Conservation (phyloP, 2,113 vertebrate species). For the Antechinus flavipes region DNA sequence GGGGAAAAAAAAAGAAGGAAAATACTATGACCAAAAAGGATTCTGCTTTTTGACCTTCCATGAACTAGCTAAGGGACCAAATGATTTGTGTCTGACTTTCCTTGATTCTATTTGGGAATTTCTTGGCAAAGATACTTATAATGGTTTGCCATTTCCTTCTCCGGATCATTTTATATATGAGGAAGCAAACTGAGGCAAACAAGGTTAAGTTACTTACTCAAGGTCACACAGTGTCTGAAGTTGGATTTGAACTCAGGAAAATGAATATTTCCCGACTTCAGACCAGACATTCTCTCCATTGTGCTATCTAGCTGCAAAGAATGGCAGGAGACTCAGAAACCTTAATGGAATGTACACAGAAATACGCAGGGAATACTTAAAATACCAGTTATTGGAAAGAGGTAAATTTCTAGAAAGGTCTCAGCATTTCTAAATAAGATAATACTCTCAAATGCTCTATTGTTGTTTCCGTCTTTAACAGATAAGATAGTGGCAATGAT, state of each 20-base stretch:
- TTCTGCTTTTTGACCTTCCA: not conserved
- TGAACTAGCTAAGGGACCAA: not conserved
- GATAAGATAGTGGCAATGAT: not conserved
- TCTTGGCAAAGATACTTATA: not conserved
- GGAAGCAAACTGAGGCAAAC: not conserved
- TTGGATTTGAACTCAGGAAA: not conserved
- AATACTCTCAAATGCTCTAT: not conserved
- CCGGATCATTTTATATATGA: not conserved
- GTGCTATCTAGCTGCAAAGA: not conserved
- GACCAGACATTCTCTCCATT: not conserved
- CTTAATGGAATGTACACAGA: not conserved
- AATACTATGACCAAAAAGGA: constrained; percentile 40
- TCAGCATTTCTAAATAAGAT: not conserved
- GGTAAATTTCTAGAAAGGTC: not conserved
- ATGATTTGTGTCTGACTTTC: not conserved
- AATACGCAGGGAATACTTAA: not conserved
- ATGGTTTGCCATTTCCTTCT: not conserved
- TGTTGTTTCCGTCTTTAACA: not conserved
- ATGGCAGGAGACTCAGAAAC: not conserved
- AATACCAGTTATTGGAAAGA: not conserved
- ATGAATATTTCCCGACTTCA: not conserved
- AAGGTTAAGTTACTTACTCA: not conserved
- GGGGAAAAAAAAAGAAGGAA: constrained; percentile 8
- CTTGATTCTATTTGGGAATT: not conserved
- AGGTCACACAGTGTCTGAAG: not conserved